Evolutionary conservation across 1,140 invertebrate genomes (phyloP).

Genomic region (Campodea augens): DNA sequence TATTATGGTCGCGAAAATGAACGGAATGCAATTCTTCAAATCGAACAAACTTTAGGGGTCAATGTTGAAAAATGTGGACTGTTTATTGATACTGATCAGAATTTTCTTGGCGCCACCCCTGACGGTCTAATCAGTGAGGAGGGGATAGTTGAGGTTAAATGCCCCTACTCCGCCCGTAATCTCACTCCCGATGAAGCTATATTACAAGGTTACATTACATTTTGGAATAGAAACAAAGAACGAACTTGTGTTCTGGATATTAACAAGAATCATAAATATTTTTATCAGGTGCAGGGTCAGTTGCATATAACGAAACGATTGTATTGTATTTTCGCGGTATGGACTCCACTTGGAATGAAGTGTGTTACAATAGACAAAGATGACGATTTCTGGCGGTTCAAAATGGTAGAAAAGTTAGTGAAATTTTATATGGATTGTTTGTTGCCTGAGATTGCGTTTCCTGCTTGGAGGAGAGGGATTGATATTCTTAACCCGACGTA

Average conservation of each 20-base stretch:
- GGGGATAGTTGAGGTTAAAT: constrained; percentile 16
- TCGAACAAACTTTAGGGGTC: not conserved
- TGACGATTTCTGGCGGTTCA: not conserved
- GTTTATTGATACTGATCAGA: constrained; percentile 10
- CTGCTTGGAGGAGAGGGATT: not conserved
- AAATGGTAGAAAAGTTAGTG: not conserved
- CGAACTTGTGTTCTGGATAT: constrained; percentile 2
- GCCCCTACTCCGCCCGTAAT: constrained; percentile 12
- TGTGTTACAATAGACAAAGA: not conserved
- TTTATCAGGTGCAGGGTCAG: constrained; percentile 17
- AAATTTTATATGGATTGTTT: constrained; percentile 6
- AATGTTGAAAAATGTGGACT: constrained; percentile 12
- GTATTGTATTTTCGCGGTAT: constrained; percentile 17
- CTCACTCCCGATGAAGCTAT: constrained; percentile 4
- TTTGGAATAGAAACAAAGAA: constrained; percentile 7
- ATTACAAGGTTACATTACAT: constrained; percentile 6
- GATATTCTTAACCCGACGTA: not conserved
- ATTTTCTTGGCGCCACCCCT: constrained; percentile 12
- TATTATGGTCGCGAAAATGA: constrained; percentile 8
- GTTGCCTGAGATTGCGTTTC: constrained; percentile 3
- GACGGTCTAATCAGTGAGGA: constrained; percentile 13
- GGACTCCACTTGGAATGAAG: constrained; percentile 6
- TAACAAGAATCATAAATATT: constrained; percentile 16
- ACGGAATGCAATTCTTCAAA: constrained; percentile 2
- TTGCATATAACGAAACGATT: constrained; percentile 13